Evolutionary conservation across 2,888 invertebrate species (phyloP).

Genomic region (Oligia strigilis): DNA sequence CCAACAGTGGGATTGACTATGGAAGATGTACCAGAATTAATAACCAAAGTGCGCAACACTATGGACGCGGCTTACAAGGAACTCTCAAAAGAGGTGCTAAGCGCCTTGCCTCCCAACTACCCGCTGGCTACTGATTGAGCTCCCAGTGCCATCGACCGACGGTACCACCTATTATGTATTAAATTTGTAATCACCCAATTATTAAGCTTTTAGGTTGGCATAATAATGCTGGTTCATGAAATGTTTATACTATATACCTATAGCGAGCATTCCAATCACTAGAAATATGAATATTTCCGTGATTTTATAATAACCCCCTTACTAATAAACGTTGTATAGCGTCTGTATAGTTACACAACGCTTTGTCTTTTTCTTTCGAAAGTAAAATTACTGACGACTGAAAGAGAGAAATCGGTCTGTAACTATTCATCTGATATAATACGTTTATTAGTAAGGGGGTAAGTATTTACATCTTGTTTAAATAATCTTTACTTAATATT

Average conservation of each 20-base stretch:
- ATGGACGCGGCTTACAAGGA: slow-evolving; percentile 89
- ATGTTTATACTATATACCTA: slow-evolving; percentile 57
- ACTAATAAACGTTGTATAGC: too few relatives aligned
- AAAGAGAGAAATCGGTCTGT: too few relatives aligned
- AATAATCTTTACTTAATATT: slow-evolving; percentile 47
- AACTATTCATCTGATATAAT: too few relatives aligned
- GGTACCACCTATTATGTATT: slow-evolving; percentile 63
- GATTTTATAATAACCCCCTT: slow-evolving; percentile 31
- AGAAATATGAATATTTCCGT: slow-evolving; percentile 63
- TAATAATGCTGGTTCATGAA: slow-evolving; percentile 58
- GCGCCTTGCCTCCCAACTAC: slow-evolving; percentile 86
- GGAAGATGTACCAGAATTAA: slow-evolving; percentile 88
- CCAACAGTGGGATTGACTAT: slow-evolving; percentile 87
- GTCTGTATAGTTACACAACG: too few relatives aligned
- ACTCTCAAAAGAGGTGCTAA: slow-evolving; percentile 87
- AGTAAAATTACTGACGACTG: too few relatives aligned
- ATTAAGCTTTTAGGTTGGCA: slow-evolving; percentile 59
- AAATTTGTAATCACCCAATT: slow-evolving; percentile 60
- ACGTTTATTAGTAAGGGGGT: neutral
- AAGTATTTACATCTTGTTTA: slow-evolving; percentile 55
- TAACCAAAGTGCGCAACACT: slow-evolving; percentile 83
- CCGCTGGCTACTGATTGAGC: slow-evolving; percentile 84
- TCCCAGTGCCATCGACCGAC: slow-evolving; percentile 38
- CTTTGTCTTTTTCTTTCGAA: too few relatives aligned
- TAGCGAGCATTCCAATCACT: slow-evolving; percentile 66